Base-by-base conservation (phyloP, 2,797 vertebrate genomes). In the Cheirogaleus major region DNA sequence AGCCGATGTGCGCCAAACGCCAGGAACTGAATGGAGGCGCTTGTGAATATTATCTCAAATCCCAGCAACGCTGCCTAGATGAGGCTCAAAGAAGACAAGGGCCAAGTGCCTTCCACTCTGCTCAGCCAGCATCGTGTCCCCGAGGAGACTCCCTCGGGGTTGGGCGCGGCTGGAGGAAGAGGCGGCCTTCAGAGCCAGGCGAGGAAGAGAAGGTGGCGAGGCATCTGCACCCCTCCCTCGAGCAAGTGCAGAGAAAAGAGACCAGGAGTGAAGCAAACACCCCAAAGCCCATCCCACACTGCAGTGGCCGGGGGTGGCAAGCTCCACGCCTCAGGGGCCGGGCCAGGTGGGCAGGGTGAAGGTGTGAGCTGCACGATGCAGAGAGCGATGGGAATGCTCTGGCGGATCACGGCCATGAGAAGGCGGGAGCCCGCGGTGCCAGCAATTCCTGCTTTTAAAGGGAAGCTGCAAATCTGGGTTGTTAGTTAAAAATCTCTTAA, bases 301-400 rank as follows among this genome's bases (percentile, higher is more conserved):
- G 48, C 48, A 30, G 1, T 1, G 50, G 50, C 41, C 4, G 7
- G 11, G 38, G 35, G 52, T 69, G 70, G 88, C 41, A 4, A 10
- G 18, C 50, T 63, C 55, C 41, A 30, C 17, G 10, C 5, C 41
- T 25, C 50, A 38, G 35, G 65, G n/a, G 45, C 32, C 2, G 1
- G 45, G 48, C 38, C n/a, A 32, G 52, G 50, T 11, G 45, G 22
- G 45, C 45, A 57, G 32, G 25, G n/a, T 30, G 15, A 3, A 59
- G 75, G 32, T 1, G 3, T 12, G 2, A 43, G 0, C 17, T 1
- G 43, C 4, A 4, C 20, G 65, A 11, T 13, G 30, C 67, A 15
- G 52, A 82, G 76, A 6, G 4, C 0, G 9, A 32, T 0, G 1
- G 38, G 2, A 13, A 32, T 0, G 12, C 1, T 43, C 52, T 4